Conservation (phyloP, 1,140 invertebrate genomes). For the Drosophila lacteicornis region DNA sequence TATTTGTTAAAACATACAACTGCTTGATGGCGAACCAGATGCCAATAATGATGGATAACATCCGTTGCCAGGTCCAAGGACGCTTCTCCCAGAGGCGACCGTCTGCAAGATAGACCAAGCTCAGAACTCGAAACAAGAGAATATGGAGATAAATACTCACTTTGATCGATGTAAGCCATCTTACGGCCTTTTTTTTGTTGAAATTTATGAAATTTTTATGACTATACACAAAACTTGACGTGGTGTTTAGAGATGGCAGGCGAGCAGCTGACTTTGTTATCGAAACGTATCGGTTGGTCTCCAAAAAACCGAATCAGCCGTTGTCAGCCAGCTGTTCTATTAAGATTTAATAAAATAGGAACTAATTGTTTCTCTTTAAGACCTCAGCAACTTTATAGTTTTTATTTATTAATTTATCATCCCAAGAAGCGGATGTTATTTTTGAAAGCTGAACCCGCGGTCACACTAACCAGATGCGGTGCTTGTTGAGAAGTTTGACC, state of each 20-base stretch:
- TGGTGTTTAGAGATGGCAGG: conserved; percentile 30
- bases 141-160: conserved; percentile 13
- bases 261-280: conserved; percentile 12
- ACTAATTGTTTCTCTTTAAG: no score
- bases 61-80: conserved; percentile 62
- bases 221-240: conserved; percentile 32
- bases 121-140: not conserved
- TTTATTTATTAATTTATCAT: no score
- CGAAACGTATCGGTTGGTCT: not conserved
- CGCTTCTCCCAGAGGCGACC: conserved; percentile 71
- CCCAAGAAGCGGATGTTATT: no score
- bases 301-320: no score
- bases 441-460: no score
- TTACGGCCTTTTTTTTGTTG: not conserved
- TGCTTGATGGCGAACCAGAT: conserved; percentile 64
- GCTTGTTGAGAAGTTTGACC: conserved; percentile 36
- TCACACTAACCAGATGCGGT: conserved; percentile 18
- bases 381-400: no score
- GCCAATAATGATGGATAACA: conserved; percentile 60
- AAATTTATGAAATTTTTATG: not conserved
- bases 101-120: conserved; percentile 33
- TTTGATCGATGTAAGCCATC: conserved; percentile 53
- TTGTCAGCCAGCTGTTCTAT: not conserved
- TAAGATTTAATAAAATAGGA: not conserved
- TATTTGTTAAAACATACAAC: conserved; percentile 47